Conservation (phyloP, 2,113 vertebrate genomes). For the Bostrychus sinensis region DNA sequence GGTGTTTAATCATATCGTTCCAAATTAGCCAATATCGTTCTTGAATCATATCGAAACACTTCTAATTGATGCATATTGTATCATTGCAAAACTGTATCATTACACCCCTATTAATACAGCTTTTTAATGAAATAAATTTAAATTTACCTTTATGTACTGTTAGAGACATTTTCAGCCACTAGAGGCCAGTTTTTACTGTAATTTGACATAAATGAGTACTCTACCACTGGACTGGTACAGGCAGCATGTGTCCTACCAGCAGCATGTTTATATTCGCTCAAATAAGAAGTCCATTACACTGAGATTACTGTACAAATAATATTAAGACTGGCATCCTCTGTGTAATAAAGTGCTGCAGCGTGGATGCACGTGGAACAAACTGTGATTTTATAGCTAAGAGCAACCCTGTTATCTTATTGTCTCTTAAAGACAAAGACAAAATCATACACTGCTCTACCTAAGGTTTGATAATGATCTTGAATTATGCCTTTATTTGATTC, state of each 20-base stretch:
- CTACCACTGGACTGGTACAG: constrained; percentile 5
- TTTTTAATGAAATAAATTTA: no score
- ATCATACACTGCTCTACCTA: constrained; percentile 2
- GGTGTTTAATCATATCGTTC: no score
- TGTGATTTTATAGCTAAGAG: constrained; percentile 33
- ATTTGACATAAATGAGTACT: neutral
- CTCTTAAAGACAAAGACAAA: constrained; percentile 11
- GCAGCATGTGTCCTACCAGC: neutral
- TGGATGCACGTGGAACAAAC: constrained; percentile 21
- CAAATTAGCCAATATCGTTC: no score
- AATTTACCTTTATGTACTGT: no score
- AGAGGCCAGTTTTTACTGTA: no score
- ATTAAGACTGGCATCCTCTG: constrained; percentile 30
- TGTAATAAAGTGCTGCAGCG: constrained; percentile 36
- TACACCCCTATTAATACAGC: no score
- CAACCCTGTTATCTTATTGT: constrained; percentile 21
- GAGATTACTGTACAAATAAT: constrained; percentile 8
- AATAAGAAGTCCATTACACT: neutral
- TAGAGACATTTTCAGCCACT: neutral
- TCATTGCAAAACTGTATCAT: no score
- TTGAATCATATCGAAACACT: no score
- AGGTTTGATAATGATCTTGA: constrained; percentile 28
- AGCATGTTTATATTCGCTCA: neutral
- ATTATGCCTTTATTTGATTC: constrained; percentile 30
- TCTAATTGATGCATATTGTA: no score